Conservation (phyloP, 2,113 vertebrate genomes). For the Mugil cephalus region DNA sequence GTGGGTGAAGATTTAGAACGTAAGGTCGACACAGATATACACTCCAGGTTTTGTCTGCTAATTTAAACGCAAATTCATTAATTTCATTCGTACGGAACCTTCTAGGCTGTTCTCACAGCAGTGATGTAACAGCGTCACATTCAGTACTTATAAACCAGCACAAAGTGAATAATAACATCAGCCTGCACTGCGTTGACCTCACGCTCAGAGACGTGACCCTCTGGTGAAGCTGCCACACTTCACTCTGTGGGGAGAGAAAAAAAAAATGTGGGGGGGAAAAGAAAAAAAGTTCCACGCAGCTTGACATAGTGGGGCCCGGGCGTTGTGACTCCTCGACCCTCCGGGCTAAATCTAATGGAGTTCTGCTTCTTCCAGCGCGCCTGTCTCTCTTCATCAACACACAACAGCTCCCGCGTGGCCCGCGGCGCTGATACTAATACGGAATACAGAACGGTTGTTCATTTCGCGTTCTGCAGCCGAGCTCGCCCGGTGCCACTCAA, state of each 20-base stretch:
- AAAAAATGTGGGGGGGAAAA: background rate
- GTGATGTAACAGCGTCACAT: background rate
- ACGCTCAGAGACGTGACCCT: slow-evolving; percentile 15
- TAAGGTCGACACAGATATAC: background rate
- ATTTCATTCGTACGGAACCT: background rate
- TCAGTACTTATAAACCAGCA: background rate
- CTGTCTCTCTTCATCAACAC: slow-evolving; percentile 68
- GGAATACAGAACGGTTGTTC: slow-evolving; percentile 46
- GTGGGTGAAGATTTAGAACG: slow-evolving; percentile 21
- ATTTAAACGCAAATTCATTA: background rate
- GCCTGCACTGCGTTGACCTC: background rate
- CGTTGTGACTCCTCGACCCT: slow-evolving; percentile 28
- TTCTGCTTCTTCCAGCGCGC: slow-evolving; percentile 53
- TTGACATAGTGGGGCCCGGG: slow-evolving; percentile 25
- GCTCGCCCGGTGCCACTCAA: slow-evolving; percentile 56
- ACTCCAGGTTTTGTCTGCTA: background rate
- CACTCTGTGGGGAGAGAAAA: background rate
- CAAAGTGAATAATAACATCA: background rate
- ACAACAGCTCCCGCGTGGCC: slow-evolving; percentile 60
- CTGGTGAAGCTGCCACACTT: slow-evolving; percentile 12
- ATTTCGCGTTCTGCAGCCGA: slow-evolving; percentile 55
- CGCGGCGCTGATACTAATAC: slow-evolving; percentile 55
- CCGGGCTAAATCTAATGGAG: slow-evolving; percentile 65
- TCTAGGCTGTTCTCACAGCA: too few relatives aligned
- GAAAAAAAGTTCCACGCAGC: slow-evolving; percentile 22